Evolutionary conservation across 1,140 invertebrate genomes (phyloP).

Genomic region (Agrypnia vestita): DNA sequence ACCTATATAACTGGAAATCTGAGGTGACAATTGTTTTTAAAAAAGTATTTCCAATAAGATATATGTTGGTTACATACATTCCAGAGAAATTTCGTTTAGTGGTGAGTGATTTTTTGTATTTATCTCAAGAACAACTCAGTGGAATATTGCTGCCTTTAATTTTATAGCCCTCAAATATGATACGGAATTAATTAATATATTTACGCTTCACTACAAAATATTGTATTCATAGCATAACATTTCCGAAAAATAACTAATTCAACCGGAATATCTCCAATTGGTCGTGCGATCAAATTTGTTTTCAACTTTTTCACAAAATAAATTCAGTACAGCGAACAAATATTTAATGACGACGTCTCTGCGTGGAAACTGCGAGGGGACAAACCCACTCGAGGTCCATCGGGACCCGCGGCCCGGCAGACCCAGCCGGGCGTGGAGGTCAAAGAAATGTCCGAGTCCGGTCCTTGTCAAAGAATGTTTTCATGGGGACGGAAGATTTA

Average conservation of each 20-base stretch:
- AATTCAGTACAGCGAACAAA: conserved; percentile 25
- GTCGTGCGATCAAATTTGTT: background rate
- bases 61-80: too few species aligned
- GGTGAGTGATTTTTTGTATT: too few species aligned
- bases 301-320: background rate
- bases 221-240: too few species aligned
- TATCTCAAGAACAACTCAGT: too few species aligned
- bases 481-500: conserved; percentile 30
- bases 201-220: too few species aligned
- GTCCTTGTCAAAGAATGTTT: conserved; percentile 29
- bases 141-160: too few species aligned
- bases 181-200: too few species aligned
- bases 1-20: too few species aligned
- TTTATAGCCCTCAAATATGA: too few species aligned
- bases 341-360: conserved; percentile 19
- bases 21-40: too few species aligned
- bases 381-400: background rate
- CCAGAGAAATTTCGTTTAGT: too few species aligned
- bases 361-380: conserved; percentile 1
- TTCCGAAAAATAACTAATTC: background rate
- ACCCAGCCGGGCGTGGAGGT: conserved; percentile 14
- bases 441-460: conserved; percentile 30
- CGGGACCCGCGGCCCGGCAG: background rate
- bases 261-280: background rate
- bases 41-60: too few species aligned